A percentile compares a stretch with the other conserved stretches of the same genome.
These are phyloP conservation scores for Peromyscus melanophrys DNA, from an alignment of 2,797 vertebrate genomes.

Conservation along the genomic window DNA sequence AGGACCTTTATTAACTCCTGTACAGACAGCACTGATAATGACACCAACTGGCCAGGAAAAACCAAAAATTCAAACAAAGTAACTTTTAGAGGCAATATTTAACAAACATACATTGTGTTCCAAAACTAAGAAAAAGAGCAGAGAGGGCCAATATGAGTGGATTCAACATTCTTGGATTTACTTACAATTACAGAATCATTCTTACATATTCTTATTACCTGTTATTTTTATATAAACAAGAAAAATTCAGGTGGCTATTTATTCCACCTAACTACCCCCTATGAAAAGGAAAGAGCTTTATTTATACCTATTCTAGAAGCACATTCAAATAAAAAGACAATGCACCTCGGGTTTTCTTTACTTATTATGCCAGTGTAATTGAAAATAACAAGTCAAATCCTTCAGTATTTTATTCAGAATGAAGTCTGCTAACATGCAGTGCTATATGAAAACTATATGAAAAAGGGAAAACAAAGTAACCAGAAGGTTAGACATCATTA, in stretches of 20 bases:
- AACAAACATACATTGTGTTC: not conserved
- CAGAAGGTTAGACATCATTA: conserved; percentile 63
- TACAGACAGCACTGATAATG: not conserved
- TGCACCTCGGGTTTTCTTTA: conserved; percentile 12
- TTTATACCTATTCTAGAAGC: not conserved
- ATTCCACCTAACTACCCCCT: not conserved
- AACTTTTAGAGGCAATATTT: conserved; percentile 35
- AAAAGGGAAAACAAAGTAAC: conserved; percentile 66
- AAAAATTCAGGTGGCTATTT: conserved; percentile 24
- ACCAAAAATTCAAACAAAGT: not conserved
- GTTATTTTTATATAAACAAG: conserved; percentile 10
- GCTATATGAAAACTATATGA: conserved; percentile 34
- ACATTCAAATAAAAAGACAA: conserved; percentile 64
- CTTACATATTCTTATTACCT: conserved; percentile 9
- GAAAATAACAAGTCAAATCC: conserved; percentile 56
- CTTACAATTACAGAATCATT: not conserved
- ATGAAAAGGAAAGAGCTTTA: conserved; percentile 35
- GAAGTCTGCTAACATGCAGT: conserved; percentile 41
- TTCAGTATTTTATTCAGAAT: not conserved
- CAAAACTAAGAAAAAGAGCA: not conserved
- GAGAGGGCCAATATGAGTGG: not conserved
- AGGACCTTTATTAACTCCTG: conserved; percentile 9
- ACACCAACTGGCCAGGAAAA: not conserved
- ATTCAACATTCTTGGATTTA: not conserved
- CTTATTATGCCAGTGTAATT: conserved; percentile 41